Percentiles rank a stretch among this genome's conserved stretches.
phyloP scores from a whole-genome alignment of 2,113 vertebrate species.

The Dromiciops gliroides region DNA sequence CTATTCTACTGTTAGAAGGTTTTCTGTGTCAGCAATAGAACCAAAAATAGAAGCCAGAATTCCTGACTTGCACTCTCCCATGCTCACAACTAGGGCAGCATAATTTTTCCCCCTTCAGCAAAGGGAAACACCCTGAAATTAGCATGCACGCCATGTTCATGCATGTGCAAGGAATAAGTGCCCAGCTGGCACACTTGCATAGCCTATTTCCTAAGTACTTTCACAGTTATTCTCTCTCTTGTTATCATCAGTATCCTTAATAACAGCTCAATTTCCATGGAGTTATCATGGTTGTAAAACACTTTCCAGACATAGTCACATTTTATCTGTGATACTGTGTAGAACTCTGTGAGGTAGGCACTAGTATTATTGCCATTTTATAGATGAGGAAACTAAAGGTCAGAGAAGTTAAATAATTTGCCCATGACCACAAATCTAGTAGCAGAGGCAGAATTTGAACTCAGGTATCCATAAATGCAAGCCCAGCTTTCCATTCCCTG shows the following conservation, averaged over 20 bases:
- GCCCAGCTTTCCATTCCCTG: background rate
- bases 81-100: slow-evolving; percentile 61
- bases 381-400: background rate
- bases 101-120: slow-evolving; percentile 14
- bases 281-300: background rate
- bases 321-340: background rate
- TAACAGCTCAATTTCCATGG: background rate
- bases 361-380: background rate
- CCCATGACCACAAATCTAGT: background rate
- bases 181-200: background rate
- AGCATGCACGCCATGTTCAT: slow-evolving; percentile 17
- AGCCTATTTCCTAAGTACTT: background rate
- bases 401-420: background rate
- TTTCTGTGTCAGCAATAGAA: slow-evolving; percentile 69
- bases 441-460: background rate
- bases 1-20: slow-evolving; percentile 55
- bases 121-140: slow-evolving; percentile 54
- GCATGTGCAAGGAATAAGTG: background rate
- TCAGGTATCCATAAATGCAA: background rate
- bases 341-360: background rate
- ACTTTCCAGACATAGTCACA: background rate
- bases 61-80: slow-evolving; percentile 62
- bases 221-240: background rate
- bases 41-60: slow-evolving; percentile 70
- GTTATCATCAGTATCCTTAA: background rate